Evolutionary conservation across 2,797 vertebrate genomes (phyloP).

Genomic region (Danio kyathit): DNA sequence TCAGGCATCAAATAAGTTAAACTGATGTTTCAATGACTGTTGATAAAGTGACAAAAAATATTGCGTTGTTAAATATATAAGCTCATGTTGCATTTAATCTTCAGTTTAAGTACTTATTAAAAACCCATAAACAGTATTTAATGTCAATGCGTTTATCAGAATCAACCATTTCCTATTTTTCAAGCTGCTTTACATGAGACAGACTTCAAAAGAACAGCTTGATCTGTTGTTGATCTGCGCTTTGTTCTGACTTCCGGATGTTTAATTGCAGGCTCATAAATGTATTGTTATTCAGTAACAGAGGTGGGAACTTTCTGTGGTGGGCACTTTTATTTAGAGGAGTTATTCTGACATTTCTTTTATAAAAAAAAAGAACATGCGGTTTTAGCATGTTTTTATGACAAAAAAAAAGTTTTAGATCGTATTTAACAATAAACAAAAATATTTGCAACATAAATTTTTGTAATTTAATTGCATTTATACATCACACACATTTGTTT

Average conservation of each 20-base stretch:
- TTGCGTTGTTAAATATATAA: not conserved
- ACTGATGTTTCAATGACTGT: not conserved
- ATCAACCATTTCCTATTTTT: conserved; percentile 61
- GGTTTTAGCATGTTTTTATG: not conserved
- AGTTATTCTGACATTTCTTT: conserved; percentile 19
- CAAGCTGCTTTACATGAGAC: conserved; percentile 58
- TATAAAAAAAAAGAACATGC: not conserved
- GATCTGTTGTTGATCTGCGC: conserved; percentile 72
- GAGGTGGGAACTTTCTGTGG: conserved; percentile 35
- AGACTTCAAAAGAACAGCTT: conserved; percentile 74
- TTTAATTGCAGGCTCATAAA: conserved; percentile 78
- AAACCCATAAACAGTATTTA: conserved; percentile 44
- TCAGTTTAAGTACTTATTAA: conserved; percentile 32
- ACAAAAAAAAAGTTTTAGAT: not conserved
- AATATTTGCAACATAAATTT: not conserved
- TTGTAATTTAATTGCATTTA: not conserved
- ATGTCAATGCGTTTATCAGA: conserved; percentile 56
- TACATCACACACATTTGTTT: not conserved
- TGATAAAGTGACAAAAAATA: not conserved
- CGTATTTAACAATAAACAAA: not conserved
- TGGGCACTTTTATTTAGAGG: conserved; percentile 51
- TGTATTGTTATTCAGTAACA: conserved; percentile 80
- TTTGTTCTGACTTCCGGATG: conserved; percentile 68
- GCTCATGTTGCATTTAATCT: conserved; percentile 4
- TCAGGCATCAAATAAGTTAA: not conserved